Base-by-base conservation (phyloP, 2,888 invertebrate genomes). In the Phortica okadai region DNA sequence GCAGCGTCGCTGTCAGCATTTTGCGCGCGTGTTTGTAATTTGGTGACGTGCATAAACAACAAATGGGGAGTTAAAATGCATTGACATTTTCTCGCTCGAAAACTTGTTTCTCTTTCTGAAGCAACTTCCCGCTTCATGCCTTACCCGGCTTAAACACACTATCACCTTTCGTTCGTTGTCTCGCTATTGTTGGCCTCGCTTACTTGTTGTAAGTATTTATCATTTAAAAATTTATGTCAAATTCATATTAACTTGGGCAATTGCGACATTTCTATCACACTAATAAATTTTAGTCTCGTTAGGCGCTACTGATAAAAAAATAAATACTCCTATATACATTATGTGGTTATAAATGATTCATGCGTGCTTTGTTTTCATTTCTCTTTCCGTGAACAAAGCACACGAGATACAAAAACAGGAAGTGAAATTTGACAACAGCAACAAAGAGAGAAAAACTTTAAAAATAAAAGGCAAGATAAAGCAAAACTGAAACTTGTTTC, bases 1-100 rank as follows among this genome's bases (percentile, higher is more conserved):
- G 87, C 84, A 84, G 85, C 82, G 81, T 85, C 33, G 10, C 72
- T 50, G 41, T 41, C n/a, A 73, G 14, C 72, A 14, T 11, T 58
- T 14, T 54, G 56, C 33, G 7, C 33, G 21, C 21, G 21, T 62
- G 25, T 62, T 8, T 62, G 6, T 62, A 25, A 50, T 50, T 50
- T 64, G 64, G 2, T 64, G 64, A 64, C 64, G 64, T 64, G 64
- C 25, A 59, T 59, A 16, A 59, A 59, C 59, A 59, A 59, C 7
- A 59, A 59, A 59, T n/a, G 59, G 14, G n/a, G 7, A 11, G 7
- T 59, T 59, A 16, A 59, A 59, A 59, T 59, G 21, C n/a, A 16
- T 59, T 59, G 59, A 33, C 50, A 14, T 50, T 8, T 14, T 50
- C 50, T 50, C 50, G 14, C 14, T 14, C 45, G 10, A 11, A 14